Evolutionary conservation across 2,797 vertebrate species (phyloP), one percentile per base, ranked within the genome.

Genomic region (Anguilla pacifica): DNA sequence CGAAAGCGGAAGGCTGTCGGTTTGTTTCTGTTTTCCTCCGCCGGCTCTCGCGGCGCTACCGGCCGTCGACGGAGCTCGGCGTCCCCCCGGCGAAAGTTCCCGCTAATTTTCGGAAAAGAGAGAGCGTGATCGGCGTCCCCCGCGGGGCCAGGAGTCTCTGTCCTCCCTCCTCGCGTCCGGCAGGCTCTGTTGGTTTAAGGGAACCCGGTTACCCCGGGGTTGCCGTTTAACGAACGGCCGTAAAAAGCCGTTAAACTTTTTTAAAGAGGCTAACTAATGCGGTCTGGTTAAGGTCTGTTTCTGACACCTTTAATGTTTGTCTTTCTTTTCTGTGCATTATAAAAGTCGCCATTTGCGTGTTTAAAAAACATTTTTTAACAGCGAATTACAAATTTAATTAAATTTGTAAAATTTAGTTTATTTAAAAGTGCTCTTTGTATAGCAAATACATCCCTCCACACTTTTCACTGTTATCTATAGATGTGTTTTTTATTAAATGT

Each of bases 121-220:
- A 97, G 96, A 96, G 97, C 96, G 96, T 98, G 98, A 99, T 99
- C 98, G 98, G 97, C 97, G 97, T 97, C 97, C 97, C 97, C 97
- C 39, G 39, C 39, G 95, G 95, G 97, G 97, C 97, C 95, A 96
- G 94, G 94, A 81, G 61, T 94, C 95, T 96, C 95, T 95, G 92
- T 95, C 88, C 53, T 88, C 89, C 39, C 86, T 72, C 57, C 89
- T 91, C 86, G 88, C 96, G 95, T 96, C 96, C 90, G 84, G 95
- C 94, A 96, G 95, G 95, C 94, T 95, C 93, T 93, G 96, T 96
- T 96, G 94, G 96, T 96, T 96, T 96, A 96, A 97, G 95, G 94
- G 93, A 96, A 96, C 96, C 94, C 94, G 94, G 95, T 94, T 96
- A 87, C 94, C 79, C 22, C 39, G 39, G 39, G 13, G 22, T 82